These are phyloP conservation scores for Nezara viridula DNA, from an alignment of 2,888 invertebrate genomes.

Conservation along the genomic window DNA sequence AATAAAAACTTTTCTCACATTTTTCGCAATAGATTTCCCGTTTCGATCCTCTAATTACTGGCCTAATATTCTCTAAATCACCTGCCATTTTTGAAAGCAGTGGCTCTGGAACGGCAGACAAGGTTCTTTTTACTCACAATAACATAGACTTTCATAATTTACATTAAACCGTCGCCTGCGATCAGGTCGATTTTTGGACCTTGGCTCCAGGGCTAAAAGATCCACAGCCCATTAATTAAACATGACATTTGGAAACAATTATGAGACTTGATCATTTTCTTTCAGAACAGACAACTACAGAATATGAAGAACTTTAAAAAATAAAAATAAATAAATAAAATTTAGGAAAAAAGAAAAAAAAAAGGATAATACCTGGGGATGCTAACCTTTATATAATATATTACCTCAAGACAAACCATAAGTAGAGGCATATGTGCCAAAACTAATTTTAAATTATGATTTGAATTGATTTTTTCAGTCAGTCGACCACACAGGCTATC, in stretches of 20 bases:
- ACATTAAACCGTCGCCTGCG: too few relatives aligned
- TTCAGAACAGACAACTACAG: not conserved
- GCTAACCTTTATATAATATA: constrained; percentile 64
- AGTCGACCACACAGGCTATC: constrained; percentile 94
- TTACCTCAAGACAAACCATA: constrained; percentile 92
- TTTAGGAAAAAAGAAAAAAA: constrained; percentile 33
- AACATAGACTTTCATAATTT: too few relatives aligned
- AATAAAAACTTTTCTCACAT: too few relatives aligned
- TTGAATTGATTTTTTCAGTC: constrained; percentile 93
- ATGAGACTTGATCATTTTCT: not conserved
- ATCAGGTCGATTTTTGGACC: too few relatives aligned
- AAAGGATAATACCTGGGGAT: constrained; percentile 51
- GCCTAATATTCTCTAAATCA: too few relatives aligned
- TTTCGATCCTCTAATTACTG: too few relatives aligned
- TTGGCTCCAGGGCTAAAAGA: not conserved
- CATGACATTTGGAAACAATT: too few relatives aligned
- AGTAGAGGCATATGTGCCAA: constrained; percentile 95
- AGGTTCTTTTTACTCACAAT: too few relatives aligned
- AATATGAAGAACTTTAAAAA: not conserved
- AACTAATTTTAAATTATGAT: constrained; percentile 90
- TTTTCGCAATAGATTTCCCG: too few relatives aligned
- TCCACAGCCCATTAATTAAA: not conserved
- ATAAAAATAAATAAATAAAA: constrained; percentile 8
- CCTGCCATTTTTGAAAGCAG: too few relatives aligned
- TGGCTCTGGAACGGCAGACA: too few relatives aligned